Conservation (phyloP, 2,888 invertebrate species). For the Argyresthia goedartella region DNA sequence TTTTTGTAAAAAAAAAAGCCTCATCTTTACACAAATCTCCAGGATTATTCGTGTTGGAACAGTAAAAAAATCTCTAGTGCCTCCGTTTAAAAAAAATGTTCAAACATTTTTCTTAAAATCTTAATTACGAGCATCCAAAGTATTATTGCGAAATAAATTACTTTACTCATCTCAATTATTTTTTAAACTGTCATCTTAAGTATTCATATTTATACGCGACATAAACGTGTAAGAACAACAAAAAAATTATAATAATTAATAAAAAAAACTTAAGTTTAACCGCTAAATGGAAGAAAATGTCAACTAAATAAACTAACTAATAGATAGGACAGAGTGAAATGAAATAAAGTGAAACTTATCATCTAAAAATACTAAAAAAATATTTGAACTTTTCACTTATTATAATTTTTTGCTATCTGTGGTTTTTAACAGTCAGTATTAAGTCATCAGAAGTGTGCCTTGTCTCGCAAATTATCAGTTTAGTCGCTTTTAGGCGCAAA, state of each 20-base stretch:
- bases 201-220: constrained; percentile 12
- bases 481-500: not conserved
- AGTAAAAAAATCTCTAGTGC: constrained; percentile 25
- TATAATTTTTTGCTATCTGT: too few relatives aligned
- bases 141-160: constrained; percentile 34
- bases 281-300: constrained; percentile 61
- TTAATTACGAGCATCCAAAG: constrained; percentile 22
- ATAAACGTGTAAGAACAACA: constrained; percentile 44
- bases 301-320: constrained; percentile 53
- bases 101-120: constrained; percentile 26
- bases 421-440: too few relatives aligned
- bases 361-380: constrained; percentile 32
- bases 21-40: constrained; percentile 49
- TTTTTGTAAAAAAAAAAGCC: constrained; percentile 26
- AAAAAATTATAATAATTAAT: constrained; percentile 34
- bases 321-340: constrained; percentile 1
- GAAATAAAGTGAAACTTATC: constrained; percentile 14
- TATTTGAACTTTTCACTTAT: constrained; percentile 27
- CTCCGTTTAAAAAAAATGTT: constrained; percentile 11
- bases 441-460: too few relatives aligned
- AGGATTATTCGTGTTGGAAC: constrained; percentile 28
- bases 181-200: constrained; percentile 22
- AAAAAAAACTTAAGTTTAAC: constrained; percentile 53
- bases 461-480: not conserved
- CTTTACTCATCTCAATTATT: constrained; percentile 23